Evolutionary conservation across 1,140 invertebrate genomes (phyloP), one percentile per base, ranked within the genome.

Genomic region (Drosophila erecta): DNA sequence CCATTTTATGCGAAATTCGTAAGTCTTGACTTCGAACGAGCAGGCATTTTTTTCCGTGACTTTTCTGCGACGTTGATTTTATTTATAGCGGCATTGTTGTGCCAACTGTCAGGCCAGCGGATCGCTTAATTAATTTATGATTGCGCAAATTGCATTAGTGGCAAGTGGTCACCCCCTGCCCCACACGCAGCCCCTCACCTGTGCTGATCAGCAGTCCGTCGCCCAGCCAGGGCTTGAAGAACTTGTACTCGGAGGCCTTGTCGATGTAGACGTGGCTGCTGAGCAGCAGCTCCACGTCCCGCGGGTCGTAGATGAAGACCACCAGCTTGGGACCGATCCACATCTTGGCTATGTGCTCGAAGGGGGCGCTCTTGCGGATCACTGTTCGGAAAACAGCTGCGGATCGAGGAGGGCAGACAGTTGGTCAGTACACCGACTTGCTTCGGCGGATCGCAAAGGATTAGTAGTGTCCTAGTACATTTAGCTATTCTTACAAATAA

Each of bases 211-310:
- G 94, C 1, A 96, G 94, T 59, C 95, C 95, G 72, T 96, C 94
- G 84, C 95, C 95, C 14, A 96, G 94, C 95, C 95, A 96, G 2
- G 95, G 95, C 74, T 95, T 93, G 92, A 96, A 96, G 92, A 95
- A 95, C 71, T 93, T 93, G 90, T 96, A 96, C 74, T 96, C 95
- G 14, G 93, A 91, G 8, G 95, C 95, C 92, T 96, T 96, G 91
- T 96, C 95, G 47, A 96, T 95, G 91, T 95, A 95, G 5, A 96
- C 95, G 66, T 96, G 94, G 76, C 95, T 96, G 79, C 95, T 95
- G 1, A 96, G 92, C 56, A 96, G 95, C 10, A 96, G 92, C 84
- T 96, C 96, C 14, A 96, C 94, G 76, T 96, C 96, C 20, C 94
- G 93, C 20, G 96, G 96, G 81, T 96, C 95, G 15, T 94, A 93